These are phyloP conservation scores for Bujurquina vittata DNA, from an alignment of 2,113 vertebrate genomes.

Conservation along the genomic window DNA sequence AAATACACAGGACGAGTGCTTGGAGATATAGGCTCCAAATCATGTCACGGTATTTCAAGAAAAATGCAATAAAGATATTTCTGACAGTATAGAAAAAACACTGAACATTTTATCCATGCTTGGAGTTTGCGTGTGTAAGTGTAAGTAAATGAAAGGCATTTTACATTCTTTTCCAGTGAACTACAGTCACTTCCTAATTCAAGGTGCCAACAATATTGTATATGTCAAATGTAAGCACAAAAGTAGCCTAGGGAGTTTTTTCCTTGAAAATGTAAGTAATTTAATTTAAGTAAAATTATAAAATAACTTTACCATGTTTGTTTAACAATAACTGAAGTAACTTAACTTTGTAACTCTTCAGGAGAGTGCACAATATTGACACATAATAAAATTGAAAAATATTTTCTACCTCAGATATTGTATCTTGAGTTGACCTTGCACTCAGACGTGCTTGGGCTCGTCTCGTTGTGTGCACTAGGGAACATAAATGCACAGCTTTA, in stretches of 20 bases:
- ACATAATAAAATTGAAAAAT: not conserved
- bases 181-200: not conserved
- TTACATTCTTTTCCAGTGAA: too few relatives aligned
- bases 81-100: not conserved
- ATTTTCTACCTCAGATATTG: too few relatives aligned
- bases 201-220: too few relatives aligned
- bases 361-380: not conserved
- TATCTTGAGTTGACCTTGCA: not conserved
- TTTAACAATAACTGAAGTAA: not conserved
- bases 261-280: not conserved
- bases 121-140: not conserved
- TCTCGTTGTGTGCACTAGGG: not conserved
- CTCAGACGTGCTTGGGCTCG: not conserved
- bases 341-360: not conserved
- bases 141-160: too few relatives aligned
- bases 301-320: not conserved
- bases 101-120: too few relatives aligned
- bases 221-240: too few relatives aligned
- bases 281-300: not conserved
- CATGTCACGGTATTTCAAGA: accelerated
- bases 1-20: not conserved
- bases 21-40: not conserved
- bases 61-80: not conserved
- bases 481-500: too few relatives aligned
- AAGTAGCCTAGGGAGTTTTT: not conserved